phyloP scores from a whole-genome alignment of 2,888 invertebrate genomes.

The Agonopterix heracliana region DNA sequence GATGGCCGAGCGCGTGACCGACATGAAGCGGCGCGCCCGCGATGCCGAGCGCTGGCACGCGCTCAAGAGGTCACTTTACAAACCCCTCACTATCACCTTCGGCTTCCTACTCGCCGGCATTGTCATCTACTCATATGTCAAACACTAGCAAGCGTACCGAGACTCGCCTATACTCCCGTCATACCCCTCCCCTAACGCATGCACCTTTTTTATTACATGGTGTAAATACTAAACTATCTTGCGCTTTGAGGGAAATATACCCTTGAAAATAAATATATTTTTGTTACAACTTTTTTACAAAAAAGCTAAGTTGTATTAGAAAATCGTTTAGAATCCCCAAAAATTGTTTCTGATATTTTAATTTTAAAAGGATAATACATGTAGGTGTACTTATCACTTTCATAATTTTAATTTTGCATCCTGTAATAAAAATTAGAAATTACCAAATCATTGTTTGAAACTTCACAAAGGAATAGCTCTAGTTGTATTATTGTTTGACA shows the following conservation, averaged over 20 bases:
- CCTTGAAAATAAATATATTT: neutral
- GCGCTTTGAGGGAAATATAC: neutral
- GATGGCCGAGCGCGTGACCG: constrained; percentile 47
- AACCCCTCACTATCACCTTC: constrained; percentile 82
- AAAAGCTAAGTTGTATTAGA: neutral
- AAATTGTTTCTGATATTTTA: too few species aligned
- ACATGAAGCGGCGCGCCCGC: constrained; percentile 81
- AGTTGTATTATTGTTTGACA: too few species aligned
- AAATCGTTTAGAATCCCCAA: neutral
- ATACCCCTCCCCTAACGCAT: neutral
- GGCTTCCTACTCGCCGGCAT: constrained; percentile 81
- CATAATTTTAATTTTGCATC: too few species aligned
- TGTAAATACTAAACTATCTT: neutral
- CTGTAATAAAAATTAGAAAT: too few species aligned
- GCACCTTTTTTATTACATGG: neutral
- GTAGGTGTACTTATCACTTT: too few species aligned
- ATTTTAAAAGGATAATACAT: too few species aligned
- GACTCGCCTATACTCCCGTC: neutral
- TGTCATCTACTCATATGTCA: constrained; percentile 77
- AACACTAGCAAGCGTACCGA: constrained; percentile 38
- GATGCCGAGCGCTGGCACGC: constrained; percentile 82
- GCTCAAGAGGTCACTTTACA: constrained; percentile 87
- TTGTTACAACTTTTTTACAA: neutral
- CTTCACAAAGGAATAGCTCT: too few species aligned
- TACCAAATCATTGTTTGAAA: too few species aligned